Percentiles rank a stretch among this genome's conserved stretches.
phyloP scores from a whole-genome alignment of 2,888 invertebrate genomes.

The Pimpla rufipes region DNA sequence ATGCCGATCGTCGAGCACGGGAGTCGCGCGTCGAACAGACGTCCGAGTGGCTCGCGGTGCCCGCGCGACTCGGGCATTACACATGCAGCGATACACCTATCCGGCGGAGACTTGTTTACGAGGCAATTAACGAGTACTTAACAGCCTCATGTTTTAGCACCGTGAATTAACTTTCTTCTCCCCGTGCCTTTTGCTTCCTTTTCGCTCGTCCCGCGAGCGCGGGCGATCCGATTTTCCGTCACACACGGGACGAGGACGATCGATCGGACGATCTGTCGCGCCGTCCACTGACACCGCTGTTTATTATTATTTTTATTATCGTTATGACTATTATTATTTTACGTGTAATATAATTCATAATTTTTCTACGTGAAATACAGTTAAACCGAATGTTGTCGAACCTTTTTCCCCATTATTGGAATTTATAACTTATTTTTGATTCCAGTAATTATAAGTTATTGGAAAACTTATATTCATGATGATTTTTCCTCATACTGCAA shows the following conservation, averaged over 20 bases:
- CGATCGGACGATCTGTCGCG: neutral
- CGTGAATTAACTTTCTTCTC: conserved; percentile 58
- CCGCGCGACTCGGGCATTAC: neutral
- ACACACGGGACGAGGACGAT: neutral
- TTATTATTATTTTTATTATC: neutral
- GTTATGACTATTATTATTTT: conserved; percentile 8
- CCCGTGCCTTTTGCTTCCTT: neutral
- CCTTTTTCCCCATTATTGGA: too few species aligned
- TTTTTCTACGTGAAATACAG: too few species aligned
- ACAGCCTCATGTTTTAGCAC: conserved; percentile 48
- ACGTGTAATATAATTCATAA: too few species aligned
- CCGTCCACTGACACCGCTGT: neutral
- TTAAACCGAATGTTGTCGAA: too few species aligned
- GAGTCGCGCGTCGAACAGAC: conserved; percentile 34
- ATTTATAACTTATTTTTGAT: too few species aligned
- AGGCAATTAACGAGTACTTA: conserved; percentile 67
- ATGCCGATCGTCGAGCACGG: conserved; percentile 40
- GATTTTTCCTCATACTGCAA: too few species aligned
- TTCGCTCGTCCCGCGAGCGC: too few species aligned
- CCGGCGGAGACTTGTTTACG: conserved; percentile 60
- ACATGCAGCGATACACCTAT: conserved; percentile 13
- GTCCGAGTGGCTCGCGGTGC: conserved; percentile 8
- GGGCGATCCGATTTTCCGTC: conserved; percentile 19
- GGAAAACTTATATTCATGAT: too few species aligned
- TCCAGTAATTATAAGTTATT: too few species aligned